Base-by-base conservation (phyloP, 2,797 vertebrate species). In the Silurus aristotelis region DNA sequence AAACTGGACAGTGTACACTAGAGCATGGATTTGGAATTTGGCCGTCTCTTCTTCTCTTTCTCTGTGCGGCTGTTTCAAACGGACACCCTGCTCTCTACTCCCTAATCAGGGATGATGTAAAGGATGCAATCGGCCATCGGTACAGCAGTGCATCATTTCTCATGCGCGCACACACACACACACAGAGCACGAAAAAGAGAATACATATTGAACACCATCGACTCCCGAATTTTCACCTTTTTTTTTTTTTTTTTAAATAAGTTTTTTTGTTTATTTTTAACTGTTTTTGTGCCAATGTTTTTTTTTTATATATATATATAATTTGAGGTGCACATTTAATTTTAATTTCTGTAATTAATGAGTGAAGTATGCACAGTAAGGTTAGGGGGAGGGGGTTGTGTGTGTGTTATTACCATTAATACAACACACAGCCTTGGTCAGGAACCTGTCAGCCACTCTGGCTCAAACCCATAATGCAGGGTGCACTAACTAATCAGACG, bases 21-120 rank as follows among this genome's bases (percentile, higher is more conserved):
- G 19, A 22, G 92, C 91, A 43, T 92, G 92, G 90, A 92, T 87
- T 92, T 92, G 93, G 90, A 93, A 91, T 91, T 91, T 91, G 91
- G 89, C 90, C 88, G 82, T 80, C 84, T 86, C 85, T 88, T 89
- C 90, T 90, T 38, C 48, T 52, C 48, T 90, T 89, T 90, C 90
- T 90, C 66, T 71, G 91, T 86, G 88, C 82, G 79, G 91, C 88
- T 91, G 91, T 92, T 92, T 77, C 85, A 90, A 90, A 88, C 83
- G 89, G 93, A 93, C 80, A 90, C 63, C 63, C 56, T 89, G 89
- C 75, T 87, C 82, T 82, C 86, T 67, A 70, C 79, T 75, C 83
- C 64, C 70, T 83, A 71, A 86, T 83, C 83, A 71, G 76, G 82
- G 83, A 12, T 31, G 5, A 63, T 82, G 61, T 27, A 73, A 55